Percentiles rank a stretch among this genome's conserved stretches.
Conservation (phyloP, 2,797 vertebrate species). For the Alectoris magna region DNA sequence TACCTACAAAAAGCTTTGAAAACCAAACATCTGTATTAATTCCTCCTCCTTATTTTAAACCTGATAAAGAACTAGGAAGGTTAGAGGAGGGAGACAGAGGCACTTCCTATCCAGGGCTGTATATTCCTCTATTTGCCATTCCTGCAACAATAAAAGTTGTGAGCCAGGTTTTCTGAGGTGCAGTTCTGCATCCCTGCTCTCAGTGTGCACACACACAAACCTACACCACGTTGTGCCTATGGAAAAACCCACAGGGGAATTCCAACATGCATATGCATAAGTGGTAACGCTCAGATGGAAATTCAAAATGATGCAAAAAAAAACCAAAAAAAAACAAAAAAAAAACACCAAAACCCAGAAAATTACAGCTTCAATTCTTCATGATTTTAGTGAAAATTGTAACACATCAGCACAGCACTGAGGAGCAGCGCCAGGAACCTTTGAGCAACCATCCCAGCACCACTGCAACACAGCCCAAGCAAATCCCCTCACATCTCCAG, state of each 20-base stretch:
- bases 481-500: background rate
- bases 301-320: background rate
- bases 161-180: background rate
- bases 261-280: conserved; percentile 40
- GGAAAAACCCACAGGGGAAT: conserved; percentile 45
- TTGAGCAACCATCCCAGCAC: conserved; percentile 1
- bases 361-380: background rate
- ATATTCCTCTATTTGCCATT: background rate
- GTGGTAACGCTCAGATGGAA: conserved; percentile 11
- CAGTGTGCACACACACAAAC: background rate
- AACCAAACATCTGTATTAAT: conserved; percentile 43
- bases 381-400: background rate
- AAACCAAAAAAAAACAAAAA: too few relatives aligned
- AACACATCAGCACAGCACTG: background rate
- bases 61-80: background rate
- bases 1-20: conserved; percentile 54
- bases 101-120: background rate
- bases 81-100: background rate
- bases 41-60: background rate
- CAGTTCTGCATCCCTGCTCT: background rate
- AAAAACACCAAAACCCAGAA: background rate
- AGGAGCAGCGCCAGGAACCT: background rate
- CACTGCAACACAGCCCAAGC: background rate
- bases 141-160: background rate
- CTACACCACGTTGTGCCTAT: background rate